Conservation (phyloP, 2,888 invertebrate species). For the Lomographa bimaculata region DNA sequence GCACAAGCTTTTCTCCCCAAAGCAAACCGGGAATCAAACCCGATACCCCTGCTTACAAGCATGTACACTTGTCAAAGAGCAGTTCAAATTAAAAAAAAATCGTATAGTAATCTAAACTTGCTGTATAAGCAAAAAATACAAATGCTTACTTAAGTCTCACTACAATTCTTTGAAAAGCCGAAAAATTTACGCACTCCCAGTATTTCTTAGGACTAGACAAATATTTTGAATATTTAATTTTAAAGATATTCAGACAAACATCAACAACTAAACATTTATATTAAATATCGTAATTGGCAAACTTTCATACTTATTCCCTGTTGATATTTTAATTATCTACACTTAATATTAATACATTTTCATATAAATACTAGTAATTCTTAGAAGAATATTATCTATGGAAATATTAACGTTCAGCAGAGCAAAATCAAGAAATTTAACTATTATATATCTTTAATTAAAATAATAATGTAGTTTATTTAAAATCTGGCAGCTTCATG, state of each 20-base stretch:
- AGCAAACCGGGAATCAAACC: too few relatives aligned
- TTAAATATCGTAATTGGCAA: slow-evolving; percentile 33
- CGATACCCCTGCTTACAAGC: too few relatives aligned
- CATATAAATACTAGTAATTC: slow-evolving; percentile 4
- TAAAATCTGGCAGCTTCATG: not conserved
- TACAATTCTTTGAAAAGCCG: too few relatives aligned
- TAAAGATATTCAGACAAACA: not conserved
- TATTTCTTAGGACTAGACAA: slow-evolving; percentile 48
- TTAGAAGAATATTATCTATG: slow-evolving; percentile 2
- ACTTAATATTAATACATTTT: slow-evolving; percentile 10
- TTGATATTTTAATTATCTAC: slow-evolving; percentile 20
- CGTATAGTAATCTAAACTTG: too few relatives aligned
- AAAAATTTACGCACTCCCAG: too few relatives aligned
- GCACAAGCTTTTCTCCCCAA: too few relatives aligned
- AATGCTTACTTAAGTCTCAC: too few relatives aligned
- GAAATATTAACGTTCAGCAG: slow-evolving; percentile 1
- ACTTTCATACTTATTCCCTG: slow-evolving; percentile 35
- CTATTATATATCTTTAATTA: too few relatives aligned
- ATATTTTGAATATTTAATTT: slow-evolving; percentile 4
- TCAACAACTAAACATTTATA: not conserved
- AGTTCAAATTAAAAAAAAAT: too few relatives aligned
- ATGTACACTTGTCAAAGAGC: too few relatives aligned
- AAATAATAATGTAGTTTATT: too few relatives aligned
- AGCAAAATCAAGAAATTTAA: not conserved
- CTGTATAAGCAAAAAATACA: too few relatives aligned